Base-by-base conservation (phyloP, 2,797 vertebrate species). In the Pipistrellus nathusii region DNA sequence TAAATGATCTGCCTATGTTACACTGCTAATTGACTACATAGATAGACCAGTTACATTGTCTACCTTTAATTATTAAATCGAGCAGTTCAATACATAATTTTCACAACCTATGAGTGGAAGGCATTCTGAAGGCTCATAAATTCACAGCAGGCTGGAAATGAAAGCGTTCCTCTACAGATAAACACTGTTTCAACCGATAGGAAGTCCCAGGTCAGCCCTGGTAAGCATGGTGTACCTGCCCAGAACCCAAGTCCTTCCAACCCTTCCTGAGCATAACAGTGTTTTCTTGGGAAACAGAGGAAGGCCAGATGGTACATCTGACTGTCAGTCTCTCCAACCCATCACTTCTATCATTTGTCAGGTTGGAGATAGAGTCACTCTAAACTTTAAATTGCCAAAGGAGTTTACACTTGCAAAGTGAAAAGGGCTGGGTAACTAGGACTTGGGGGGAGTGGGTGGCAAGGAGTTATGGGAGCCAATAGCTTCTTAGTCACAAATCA, bases 11-110 rank as follows among this genome's bases (percentile, higher is more conserved):
- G 25, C 30, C 62, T 41, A 73, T 55, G 78, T 71, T 57, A 92
- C 92, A 69, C 25, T 46, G 44, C 46, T 85, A 83, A 84, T 20
- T 88, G 68, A 68, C 14, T 62, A 83, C 55, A 77, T 5, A 90
- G 72, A 90, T 53, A 68, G 84, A 71, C 44, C 51, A 55, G 62
- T 75, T 44, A 38, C 30, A 78, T 88, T 85, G 94, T 69, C 87
- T 80, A 75, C 62, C 71, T 91, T 90, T 88, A 92, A 90, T 88
- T 88, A 95, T 86, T 88, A 88, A 82, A 92, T 41, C 41, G 46
- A 97, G 48, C 53, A 41, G 69, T 86, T 97, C 82, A 90, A 85
- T 85, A 90, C 38, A 3, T 21, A 92, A 35, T 77, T 83, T 48
- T 93, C 84, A 62, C n/a, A 75, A 46, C 27, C 80, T n/a, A 48